These are phyloP conservation scores for Polyergus mexicanus DNA, from an alignment of 1,140 invertebrate species.

Conservation along the genomic window DNA sequence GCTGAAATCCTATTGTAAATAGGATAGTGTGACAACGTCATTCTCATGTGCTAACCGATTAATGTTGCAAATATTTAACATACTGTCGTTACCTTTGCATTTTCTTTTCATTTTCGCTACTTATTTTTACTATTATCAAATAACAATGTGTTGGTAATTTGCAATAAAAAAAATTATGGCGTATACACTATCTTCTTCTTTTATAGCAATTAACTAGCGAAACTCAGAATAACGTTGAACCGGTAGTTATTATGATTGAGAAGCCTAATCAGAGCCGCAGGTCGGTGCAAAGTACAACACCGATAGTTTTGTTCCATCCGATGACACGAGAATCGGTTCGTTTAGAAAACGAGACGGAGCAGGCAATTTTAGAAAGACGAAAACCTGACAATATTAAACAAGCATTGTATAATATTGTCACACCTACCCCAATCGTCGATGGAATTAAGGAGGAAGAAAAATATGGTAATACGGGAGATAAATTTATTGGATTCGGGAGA, in stretches of 20 bases:
- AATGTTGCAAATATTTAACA: neutral
- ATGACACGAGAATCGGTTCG: slow-evolving; percentile 75
- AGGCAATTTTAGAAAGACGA: slow-evolving; percentile 77
- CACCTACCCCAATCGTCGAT: slow-evolving; percentile 90
- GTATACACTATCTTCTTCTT: neutral
- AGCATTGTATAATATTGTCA: slow-evolving; percentile 74
- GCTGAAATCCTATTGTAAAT: neutral
- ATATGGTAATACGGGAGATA: slow-evolving; percentile 90
- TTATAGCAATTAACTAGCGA: slow-evolving; percentile 73
- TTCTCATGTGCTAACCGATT: neutral
- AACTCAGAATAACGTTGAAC: slow-evolving; percentile 74
- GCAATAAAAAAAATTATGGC: neutral
- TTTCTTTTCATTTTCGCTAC: slow-evolving; percentile 4
- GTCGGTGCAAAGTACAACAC: slow-evolving; percentile 2
- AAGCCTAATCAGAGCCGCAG: slow-evolving; percentile 20
- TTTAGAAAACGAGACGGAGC: slow-evolving; percentile 76
- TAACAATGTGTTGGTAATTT: neutral
- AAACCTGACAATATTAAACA: slow-evolving; percentile 65
- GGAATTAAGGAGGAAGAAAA: slow-evolving; percentile 90
- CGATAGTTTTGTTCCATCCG: slow-evolving; percentile 7
- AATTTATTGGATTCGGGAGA: slow-evolving; percentile 87
- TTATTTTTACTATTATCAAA: neutral
- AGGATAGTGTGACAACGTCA: neutral
- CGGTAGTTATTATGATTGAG: slow-evolving; percentile 6
- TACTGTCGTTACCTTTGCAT: neutral